Conservation (phyloP, 2,797 vertebrate genomes). For the Crocidura indochinensis region DNA sequence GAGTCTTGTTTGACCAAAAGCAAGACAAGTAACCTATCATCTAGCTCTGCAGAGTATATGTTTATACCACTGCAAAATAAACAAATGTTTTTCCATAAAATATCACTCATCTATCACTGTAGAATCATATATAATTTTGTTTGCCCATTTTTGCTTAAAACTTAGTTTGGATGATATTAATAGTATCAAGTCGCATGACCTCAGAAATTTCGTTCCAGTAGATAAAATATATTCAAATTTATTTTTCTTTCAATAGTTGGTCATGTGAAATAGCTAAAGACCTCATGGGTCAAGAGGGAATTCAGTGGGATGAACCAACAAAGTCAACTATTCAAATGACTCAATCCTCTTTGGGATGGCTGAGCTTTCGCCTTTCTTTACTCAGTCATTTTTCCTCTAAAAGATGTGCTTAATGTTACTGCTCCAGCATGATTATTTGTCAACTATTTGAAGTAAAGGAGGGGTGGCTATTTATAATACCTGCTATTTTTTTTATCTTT, state of each 20-base stretch:
- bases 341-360: not conserved
- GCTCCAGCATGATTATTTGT: not conserved
- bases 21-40: too few relatives aligned
- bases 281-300: slow-evolving; percentile 31
- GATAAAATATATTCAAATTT: not conserved
- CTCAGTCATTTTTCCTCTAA: not conserved
- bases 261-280: slow-evolving; percentile 43
- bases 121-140: not conserved
- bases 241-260: not conserved
- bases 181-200: not conserved
- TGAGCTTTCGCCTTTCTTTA: not conserved
- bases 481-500: not conserved
- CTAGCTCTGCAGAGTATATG: not conserved
- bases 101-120: not conserved
- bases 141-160: not conserved
- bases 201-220: not conserved
- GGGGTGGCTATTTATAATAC: not conserved
- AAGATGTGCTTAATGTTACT: not conserved
- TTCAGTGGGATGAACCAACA: slow-evolving; percentile 44
- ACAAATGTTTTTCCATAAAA: slow-evolving; percentile 18
- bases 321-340: slow-evolving; percentile 5
- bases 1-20: too few relatives aligned
- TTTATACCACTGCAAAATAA: not conserved
- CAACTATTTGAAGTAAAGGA: slow-evolving; percentile 14
- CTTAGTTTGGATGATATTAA: not conserved